Conservation (phyloP, 2,888 invertebrate genomes). For the Tuberolachnus salignus region DNA sequence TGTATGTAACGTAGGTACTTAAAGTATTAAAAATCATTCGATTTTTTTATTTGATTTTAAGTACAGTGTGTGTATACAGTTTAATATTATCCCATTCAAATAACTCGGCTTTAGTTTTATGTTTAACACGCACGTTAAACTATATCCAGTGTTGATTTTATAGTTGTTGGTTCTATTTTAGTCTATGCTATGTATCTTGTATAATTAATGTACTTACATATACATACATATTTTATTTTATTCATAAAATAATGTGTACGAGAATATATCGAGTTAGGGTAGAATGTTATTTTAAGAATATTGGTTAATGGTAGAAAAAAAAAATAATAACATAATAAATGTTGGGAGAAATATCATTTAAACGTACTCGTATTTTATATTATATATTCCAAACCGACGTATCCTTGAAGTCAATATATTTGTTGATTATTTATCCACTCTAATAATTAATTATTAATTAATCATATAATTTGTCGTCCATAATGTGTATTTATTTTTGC, state of each 20-base stretch:
- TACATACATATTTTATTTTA: background rate
- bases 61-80: background rate
- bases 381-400: too few species aligned
- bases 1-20: too few species aligned
- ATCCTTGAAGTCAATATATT: too few species aligned
- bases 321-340: too few species aligned
- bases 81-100: conserved; percentile 5
- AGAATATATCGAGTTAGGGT: conserved; percentile 9
- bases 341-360: too few species aligned
- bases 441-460: too few species aligned
- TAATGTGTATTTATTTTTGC: background rate
- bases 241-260: background rate
- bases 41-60: conserved; percentile 23
- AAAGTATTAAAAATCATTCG: background rate
- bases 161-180: too few species aligned
- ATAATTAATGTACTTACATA: too few species aligned
- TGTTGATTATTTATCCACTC: too few species aligned
- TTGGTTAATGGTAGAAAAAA: too few species aligned
- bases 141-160: too few species aligned
- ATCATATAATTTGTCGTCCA: background rate
- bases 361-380: too few species aligned
- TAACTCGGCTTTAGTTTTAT: background rate
- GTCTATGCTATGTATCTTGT: background rate
- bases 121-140: conserved; percentile 10
- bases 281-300: conserved; percentile 20